Percentiles rank a stretch among this genome's conserved stretches.
These are phyloP conservation scores for Illadopsis cleaveri DNA, from an alignment of 2,113 vertebrate genomes.

Conservation along the genomic window DNA sequence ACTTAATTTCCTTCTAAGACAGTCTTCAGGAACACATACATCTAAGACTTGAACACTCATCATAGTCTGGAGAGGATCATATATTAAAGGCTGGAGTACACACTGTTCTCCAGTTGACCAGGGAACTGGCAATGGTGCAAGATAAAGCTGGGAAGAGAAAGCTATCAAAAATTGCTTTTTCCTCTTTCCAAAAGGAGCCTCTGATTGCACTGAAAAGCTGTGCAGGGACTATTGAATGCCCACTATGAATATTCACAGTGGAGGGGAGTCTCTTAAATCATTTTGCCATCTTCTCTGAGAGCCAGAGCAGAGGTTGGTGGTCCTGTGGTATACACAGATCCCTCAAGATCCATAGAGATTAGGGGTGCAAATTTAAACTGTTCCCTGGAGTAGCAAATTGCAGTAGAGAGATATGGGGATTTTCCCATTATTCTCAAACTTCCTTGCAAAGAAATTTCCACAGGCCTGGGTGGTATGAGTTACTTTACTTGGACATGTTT, in stretches of 20 bases:
- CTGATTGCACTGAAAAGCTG: not conserved
- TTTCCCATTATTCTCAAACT: not conserved
- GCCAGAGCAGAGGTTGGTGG: not conserved
- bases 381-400: not conserved
- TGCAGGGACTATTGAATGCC: not conserved
- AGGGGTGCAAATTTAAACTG: not conserved
- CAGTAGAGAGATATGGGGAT: not conserved
- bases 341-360: not conserved
- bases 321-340: not conserved
- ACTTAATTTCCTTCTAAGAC: not conserved
- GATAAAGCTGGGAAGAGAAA: not conserved
- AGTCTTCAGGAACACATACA: not conserved
- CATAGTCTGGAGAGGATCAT: not conserved
- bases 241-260: not conserved
- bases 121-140: not conserved
- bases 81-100: not conserved
- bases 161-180: not conserved
- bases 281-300: not conserved
- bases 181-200: not conserved
- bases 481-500: not conserved
- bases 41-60: not conserved
- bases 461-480: not conserved
- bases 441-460: not conserved
- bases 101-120: not conserved
- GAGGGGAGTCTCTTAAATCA: accelerated